Conservation (phyloP, 2,113 vertebrate species). For the Benitochromis conjunctus region DNA sequence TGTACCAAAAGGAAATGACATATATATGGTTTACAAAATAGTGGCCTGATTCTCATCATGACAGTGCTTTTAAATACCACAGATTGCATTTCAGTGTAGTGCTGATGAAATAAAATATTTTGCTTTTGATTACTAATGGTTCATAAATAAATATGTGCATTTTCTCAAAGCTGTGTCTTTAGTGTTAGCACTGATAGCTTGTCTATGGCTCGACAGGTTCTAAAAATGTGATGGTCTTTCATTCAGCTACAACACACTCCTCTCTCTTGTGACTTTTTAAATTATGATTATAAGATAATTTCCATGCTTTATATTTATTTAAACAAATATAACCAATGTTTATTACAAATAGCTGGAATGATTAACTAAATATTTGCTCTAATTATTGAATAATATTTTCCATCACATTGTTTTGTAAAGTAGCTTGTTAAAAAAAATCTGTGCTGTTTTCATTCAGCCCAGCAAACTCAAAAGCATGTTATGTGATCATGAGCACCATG, state of each 20-base stretch:
- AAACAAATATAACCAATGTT: background rate
- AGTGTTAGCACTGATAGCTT: background rate
- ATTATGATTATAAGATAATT: background rate
- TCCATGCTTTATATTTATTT: background rate
- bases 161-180: background rate
- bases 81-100: background rate
- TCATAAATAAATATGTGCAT: background rate
- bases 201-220: background rate
- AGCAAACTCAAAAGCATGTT: slow-evolving; percentile 3
- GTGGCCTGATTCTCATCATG: background rate
- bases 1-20: background rate
- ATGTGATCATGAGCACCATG: background rate
- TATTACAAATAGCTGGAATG: background rate
- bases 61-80: background rate
- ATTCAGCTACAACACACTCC: background rate
- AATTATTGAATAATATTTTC: background rate
- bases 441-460: slow-evolving; percentile 20
- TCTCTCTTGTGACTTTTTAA: background rate
- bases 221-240: background rate
- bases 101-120: background rate
- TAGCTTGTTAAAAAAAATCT: background rate
- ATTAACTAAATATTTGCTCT: background rate
- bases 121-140: background rate
- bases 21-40: background rate
- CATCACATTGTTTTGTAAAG: background rate